Conservation (phyloP, 2,888 invertebrate genomes). For the Auanema freiburgensis region DNA sequence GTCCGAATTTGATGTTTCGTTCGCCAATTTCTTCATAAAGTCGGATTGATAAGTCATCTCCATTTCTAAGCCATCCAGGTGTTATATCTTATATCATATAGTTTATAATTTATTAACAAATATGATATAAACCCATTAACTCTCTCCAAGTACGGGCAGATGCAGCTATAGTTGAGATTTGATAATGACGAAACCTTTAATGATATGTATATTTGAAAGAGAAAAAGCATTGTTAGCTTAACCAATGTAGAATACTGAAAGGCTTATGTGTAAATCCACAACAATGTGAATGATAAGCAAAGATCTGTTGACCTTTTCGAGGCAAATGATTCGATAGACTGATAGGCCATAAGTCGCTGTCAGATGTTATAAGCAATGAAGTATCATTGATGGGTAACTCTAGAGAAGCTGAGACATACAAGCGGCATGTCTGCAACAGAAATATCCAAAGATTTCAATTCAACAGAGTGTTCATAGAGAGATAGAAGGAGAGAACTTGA, state of each 20-base stretch:
- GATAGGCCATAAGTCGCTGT: neutral
- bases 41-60: neutral
- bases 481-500: no score
- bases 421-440: neutral
- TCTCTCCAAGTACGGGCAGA: neutral
- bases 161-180: neutral
- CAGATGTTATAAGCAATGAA: neutral
- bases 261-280: slow-evolving; percentile 5
- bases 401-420: neutral
- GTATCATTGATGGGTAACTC: neutral
- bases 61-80: neutral
- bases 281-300: slow-evolving; percentile 5
- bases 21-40: neutral
- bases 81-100: neutral
- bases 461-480: no score
- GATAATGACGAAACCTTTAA: slow-evolving; percentile 2
- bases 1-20: neutral
- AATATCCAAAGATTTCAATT: no score
- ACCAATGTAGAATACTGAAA: neutral
- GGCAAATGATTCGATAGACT: neutral
- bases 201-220: neutral
- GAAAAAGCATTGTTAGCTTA: neutral
- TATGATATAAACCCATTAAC: neutral
- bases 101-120: no score
- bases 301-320: neutral